Percentiles rank a stretch among this genome's conserved stretches.
phyloP scores from a whole-genome alignment of 2,888 invertebrate genomes.

The Boloria euphrosyne region DNA sequence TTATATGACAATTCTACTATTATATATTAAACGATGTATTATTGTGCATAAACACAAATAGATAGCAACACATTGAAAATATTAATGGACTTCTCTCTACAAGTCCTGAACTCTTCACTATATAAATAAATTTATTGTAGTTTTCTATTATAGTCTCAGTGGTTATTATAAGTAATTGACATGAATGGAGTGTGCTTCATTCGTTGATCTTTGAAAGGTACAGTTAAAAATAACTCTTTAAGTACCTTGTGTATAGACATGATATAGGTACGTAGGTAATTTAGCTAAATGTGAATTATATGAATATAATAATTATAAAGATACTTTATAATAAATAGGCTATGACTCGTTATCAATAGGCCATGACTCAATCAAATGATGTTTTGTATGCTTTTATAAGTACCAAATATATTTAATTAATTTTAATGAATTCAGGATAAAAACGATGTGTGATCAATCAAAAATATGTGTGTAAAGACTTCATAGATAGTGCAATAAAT shows the following conservation, averaged over 20 bases:
- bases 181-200: slow-evolving; percentile 33
- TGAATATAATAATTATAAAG: slow-evolving; percentile 10
- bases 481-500: slow-evolving; percentile 10
- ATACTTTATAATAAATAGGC: background rate
- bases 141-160: slow-evolving; percentile 25
- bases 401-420: slow-evolving; percentile 5
- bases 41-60: too few species aligned
- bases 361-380: background rate
- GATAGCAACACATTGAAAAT: background rate
- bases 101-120: slow-evolving; percentile 25
- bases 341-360: too few species aligned
- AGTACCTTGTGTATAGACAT: too few species aligned
- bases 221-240: slow-evolving; percentile 34
- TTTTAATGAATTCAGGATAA: slow-evolving; percentile 2
- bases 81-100: slow-evolving; percentile 9
- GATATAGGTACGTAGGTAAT: too few species aligned
- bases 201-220: slow-evolving; percentile 37
- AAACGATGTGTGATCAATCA: background rate
- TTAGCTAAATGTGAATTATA: too few species aligned
- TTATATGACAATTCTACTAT: too few species aligned
- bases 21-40: too few species aligned
- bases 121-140: slow-evolving; percentile 35
- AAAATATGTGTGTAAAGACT: background rate
- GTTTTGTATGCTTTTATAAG: background rate
- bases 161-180: slow-evolving; percentile 36